Evolutionary conservation across 2,113 vertebrate species (phyloP), one percentile per base, ranked within the genome.

Genomic region (Saccopteryx bilineata): DNA sequence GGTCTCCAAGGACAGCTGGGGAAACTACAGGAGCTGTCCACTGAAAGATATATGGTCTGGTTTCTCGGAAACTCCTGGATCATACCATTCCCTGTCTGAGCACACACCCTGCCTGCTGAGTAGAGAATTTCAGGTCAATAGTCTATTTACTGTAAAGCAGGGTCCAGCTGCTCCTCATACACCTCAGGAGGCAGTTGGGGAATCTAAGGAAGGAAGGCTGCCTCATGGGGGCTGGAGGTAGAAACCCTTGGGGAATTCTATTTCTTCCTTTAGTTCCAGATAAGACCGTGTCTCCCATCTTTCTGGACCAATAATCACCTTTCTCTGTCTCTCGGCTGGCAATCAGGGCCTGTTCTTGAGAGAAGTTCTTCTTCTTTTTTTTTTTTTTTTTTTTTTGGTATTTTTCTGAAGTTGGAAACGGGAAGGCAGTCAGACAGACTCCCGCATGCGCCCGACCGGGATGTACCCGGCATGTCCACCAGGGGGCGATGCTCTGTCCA

Each of bases 11-110:
- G 87, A 81, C 71, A 63, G 94, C 54, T 65, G 28, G 63, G 39
- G 56, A 87, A 48, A 56, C 56, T 60, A 75, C 58, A 33, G 90
- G 82, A 86, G 89, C 92, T 80, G 48, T 92, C 93, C 56, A 31
- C 39, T 12, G 33, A 39, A 66, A 96, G 95, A 98, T 88, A 56
- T 8, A 92, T 28, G 23, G 81, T 74, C 61, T 74, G 46, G 63
- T 82, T 98, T 96, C 97, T 96, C 68, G n/a, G 97, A 98, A 97
- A 82, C 58, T 94, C 93, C 69, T 86, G 66, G 81, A 86, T 92
- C 85, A 78, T 4, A 54, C 54, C 1, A 0, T 85, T 80, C 92
- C 86, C 46, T 96, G 82, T 65, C 75, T 48, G 48, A 58, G 76
- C 60, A 85, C 84, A 87, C 24, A 75, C 85, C 71, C 90, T 79